A percentile compares a stretch with the other conserved stretches of the same genome.
Conservation (phyloP, 2,113 vertebrate genomes). For the Dryoscopus gambensis region DNA sequence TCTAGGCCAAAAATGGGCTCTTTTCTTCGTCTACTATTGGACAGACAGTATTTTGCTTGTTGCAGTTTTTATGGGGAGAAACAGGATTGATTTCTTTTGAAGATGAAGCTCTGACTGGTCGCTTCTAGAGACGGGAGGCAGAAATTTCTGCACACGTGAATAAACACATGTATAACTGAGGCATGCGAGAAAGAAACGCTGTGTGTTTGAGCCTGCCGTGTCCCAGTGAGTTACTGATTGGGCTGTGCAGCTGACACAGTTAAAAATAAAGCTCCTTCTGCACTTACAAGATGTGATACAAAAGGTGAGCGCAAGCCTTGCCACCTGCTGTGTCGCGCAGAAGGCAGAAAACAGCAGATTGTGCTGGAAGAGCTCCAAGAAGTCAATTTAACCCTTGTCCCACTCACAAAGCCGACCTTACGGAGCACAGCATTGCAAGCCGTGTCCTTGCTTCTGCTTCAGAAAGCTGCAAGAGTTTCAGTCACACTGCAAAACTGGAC, state of each 20-base stretch:
- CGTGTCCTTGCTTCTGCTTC: neutral
- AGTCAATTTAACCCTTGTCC: neutral
- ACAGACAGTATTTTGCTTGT: neutral
- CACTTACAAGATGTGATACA: neutral
- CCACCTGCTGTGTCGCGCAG: neutral
- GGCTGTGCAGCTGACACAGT: neutral
- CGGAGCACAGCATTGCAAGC: neutral
- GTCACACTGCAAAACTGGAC: neutral
- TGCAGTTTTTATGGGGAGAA: neutral
- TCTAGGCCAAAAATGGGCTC: neutral
- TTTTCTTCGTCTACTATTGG: neutral
- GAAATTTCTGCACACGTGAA: neutral
- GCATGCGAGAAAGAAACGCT: neutral
- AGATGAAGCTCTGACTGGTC: neutral
- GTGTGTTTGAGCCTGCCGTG: neutral
- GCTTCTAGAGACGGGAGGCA: neutral
- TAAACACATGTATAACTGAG: neutral
- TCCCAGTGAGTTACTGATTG: neutral
- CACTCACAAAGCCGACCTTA: neutral
- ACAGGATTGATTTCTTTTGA: neutral
- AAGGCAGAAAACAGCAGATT: neutral
- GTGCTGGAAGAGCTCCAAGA: slow-evolving; percentile 5
- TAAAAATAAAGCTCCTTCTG: slow-evolving; percentile 10
- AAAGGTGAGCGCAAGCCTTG: neutral
- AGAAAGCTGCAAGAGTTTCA: neutral